phyloP scores from a whole-genome alignment of 2,888 invertebrate species.

The Drosophila hawaiiensis region DNA sequence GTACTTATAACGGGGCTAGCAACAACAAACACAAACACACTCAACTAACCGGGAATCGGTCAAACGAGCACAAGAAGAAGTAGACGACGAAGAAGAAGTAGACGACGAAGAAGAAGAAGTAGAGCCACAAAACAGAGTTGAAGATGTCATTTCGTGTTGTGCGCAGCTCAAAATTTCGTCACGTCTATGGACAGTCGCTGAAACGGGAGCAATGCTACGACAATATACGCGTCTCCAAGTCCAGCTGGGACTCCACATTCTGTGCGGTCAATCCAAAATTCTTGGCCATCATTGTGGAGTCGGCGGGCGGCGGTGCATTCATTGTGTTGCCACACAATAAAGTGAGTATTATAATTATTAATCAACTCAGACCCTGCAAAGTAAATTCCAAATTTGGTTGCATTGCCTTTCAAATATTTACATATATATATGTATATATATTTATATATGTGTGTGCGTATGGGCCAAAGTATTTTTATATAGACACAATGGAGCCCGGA shows the following conservation, averaged over 20 bases:
- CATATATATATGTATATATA: constrained; percentile 9
- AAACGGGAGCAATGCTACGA: constrained; percentile 99
- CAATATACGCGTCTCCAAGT: constrained; percentile 98
- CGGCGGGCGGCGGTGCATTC: constrained; percentile 98
- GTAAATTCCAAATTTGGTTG: constrained; percentile 45
- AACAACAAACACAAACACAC: constrained; percentile 15
- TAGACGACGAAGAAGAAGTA: background rate
- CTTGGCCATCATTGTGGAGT: constrained; percentile 98
- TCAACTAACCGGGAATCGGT: constrained; percentile 12
- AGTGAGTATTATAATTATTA: constrained; percentile 86
- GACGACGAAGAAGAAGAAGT: background rate
- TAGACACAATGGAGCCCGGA: constrained; percentile 47
- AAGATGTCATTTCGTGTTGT: constrained; percentile 98
- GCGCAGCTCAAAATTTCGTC: constrained; percentile 98
- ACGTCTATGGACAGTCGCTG: constrained; percentile 94
- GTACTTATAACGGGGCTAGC: constrained; percentile 40
- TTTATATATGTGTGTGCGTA: constrained; percentile 8
- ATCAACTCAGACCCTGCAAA: background rate
- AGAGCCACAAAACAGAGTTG: constrained; percentile 19
- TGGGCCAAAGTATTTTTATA: constrained; percentile 13
- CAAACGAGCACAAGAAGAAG: constrained; percentile 19
- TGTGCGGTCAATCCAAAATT: constrained; percentile 99
- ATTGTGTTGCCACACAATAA: constrained; percentile 97
- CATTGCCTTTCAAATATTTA: constrained; percentile 6
- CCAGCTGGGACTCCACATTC: constrained; percentile 99